Conservation (phyloP, 2,888 invertebrate genomes). For the Acanthopleura granulata region DNA sequence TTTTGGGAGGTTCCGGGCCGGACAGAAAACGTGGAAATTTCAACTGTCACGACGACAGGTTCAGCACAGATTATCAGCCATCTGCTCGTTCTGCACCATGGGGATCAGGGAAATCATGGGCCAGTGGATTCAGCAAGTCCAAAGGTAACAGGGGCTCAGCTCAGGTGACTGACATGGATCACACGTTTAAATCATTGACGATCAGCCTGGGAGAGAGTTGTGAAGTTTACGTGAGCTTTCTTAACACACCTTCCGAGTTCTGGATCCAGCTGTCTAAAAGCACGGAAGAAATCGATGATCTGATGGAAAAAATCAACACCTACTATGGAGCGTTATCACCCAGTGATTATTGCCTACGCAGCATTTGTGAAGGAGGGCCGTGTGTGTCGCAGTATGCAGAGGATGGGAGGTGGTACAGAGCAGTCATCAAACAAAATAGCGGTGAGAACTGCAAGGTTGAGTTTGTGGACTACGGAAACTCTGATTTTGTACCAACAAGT, state of each 20-base stretch:
- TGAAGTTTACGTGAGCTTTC: conserved; percentile 44
- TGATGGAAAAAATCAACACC: conserved; percentile 47
- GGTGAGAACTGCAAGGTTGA: conserved; percentile 42
- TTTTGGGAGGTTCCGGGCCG: background rate
- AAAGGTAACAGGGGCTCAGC: background rate
- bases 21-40: background rate
- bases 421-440: conserved; percentile 34
- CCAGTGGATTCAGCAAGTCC: background rate
- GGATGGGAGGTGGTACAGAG: conserved; percentile 55
- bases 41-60: conserved; percentile 9
- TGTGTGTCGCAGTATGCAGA: conserved; percentile 55
- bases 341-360: conserved; percentile 23
- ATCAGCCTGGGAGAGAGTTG: conserved; percentile 32
- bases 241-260: conserved; percentile 44
- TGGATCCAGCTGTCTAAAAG: conserved; percentile 40
- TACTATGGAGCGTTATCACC: conserved; percentile 35
- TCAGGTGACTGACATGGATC: background rate
- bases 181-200: background rate
- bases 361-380: background rate
- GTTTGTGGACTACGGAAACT: conserved; percentile 69
- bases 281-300: conserved; percentile 15
- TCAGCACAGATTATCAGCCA: background rate
- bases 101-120: background rate
- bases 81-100: background rate
- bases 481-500: conserved; percentile 46